Evolutionary conservation across 1,140 invertebrate genomes (phyloP).

Genomic region (Araneus ventricosus): DNA sequence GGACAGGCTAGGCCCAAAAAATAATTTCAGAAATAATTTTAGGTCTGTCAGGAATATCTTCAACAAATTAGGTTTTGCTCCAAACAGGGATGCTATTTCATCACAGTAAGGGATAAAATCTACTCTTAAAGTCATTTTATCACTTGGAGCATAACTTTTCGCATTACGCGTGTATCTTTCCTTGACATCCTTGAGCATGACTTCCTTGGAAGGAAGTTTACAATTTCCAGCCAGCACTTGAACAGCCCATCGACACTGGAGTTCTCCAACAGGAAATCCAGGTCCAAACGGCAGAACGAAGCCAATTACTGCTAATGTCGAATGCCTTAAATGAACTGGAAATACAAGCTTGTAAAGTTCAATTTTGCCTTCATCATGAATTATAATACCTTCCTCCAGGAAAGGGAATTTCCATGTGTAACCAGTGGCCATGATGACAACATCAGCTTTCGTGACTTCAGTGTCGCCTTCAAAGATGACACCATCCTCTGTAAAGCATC

Average conservation of each 20-base stretch:
- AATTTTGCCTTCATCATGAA: constrained; percentile 79
- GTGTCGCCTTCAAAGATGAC: constrained; percentile 78
- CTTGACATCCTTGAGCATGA: constrained; percentile 75
- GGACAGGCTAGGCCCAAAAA: constrained; percentile 79
- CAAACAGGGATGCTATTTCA: constrained; percentile 71
- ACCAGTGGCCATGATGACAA: constrained; percentile 80
- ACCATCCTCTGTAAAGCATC: constrained; percentile 78
- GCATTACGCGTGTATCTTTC: constrained; percentile 75
- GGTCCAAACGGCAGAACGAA: constrained; percentile 82
- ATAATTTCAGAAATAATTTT: constrained; percentile 75
- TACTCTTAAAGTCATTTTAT: constrained; percentile 70
- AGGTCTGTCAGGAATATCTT: constrained; percentile 76
- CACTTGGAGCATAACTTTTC: constrained; percentile 74
- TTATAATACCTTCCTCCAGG: constrained; percentile 75
- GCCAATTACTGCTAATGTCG: constrained; percentile 81
- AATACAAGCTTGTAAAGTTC: constrained; percentile 82
- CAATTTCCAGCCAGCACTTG: constrained; percentile 60
- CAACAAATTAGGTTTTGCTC: constrained; percentile 72
- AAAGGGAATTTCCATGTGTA: constrained; percentile 81
- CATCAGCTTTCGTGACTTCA: constrained; percentile 77
- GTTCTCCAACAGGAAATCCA: constrained; percentile 82
- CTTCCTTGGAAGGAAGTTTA: constrained; percentile 72
- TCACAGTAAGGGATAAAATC: constrained; percentile 74
- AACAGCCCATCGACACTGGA: constrained; percentile 77
- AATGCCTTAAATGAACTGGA: constrained; percentile 78